A percentile compares a stretch with the other conserved stretches of the same genome.
These are phyloP conservation scores for Leptopilina drosophilae DNA, from an alignment of 2,888 invertebrate genomes.

Conservation along the genomic window DNA sequence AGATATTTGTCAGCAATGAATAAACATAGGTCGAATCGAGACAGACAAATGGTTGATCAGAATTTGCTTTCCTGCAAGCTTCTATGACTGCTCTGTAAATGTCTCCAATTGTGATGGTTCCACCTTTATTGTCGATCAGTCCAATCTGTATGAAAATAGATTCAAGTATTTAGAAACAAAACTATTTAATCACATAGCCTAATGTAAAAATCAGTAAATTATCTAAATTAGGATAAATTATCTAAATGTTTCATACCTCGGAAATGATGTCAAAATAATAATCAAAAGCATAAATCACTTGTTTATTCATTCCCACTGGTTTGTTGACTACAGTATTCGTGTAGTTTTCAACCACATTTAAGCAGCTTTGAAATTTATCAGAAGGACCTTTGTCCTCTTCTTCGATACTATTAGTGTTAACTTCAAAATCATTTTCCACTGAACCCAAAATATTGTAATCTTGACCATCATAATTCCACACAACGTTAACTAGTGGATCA, in stretches of 20 bases:
- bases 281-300: constrained; percentile 90
- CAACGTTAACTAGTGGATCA: constrained; percentile 85
- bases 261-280: constrained; percentile 94
- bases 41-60: constrained; percentile 94
- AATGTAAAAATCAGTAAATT: no score
- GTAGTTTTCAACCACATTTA: constrained; percentile 80
- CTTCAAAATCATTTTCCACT: constrained; percentile 63
- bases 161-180: no score
- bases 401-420: constrained; percentile 70
- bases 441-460: constrained; percentile 83
- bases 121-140: constrained; percentile 83
- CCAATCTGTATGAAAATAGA: constrained; percentile 57
- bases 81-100: constrained; percentile 82
- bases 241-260: constrained; percentile 79
- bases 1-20: constrained; percentile 90
- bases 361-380: constrained; percentile 81
- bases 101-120: constrained; percentile 83
- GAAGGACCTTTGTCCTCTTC: constrained; percentile 82
- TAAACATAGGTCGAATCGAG: constrained; percentile 93
- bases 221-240: no score
- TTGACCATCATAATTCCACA: constrained; percentile 88
- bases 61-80: constrained; percentile 86
- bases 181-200: no score
- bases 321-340: constrained; percentile 79
- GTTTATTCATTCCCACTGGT: constrained; percentile 80